Conservation (phyloP, 2,113 vertebrate species). For the Lasiurus borealis region DNA sequence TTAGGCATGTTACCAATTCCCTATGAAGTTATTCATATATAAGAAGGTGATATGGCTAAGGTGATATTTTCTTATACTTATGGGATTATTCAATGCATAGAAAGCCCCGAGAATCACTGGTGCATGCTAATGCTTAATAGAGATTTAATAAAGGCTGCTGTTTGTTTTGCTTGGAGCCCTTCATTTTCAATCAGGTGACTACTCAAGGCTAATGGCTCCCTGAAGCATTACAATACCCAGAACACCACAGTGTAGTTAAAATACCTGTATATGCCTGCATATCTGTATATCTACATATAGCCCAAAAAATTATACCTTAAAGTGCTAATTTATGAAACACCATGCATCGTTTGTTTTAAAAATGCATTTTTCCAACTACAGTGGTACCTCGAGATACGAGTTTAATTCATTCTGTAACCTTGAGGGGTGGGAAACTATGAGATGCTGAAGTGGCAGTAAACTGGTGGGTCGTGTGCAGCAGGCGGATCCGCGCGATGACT, state of each 20-base stretch:
- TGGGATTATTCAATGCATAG: background rate
- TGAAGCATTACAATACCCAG: background rate
- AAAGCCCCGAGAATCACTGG: background rate
- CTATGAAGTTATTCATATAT: background rate
- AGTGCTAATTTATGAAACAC: background rate
- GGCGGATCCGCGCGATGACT: too few relatives aligned
- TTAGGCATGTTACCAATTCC: background rate
- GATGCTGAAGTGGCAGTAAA: too few relatives aligned
- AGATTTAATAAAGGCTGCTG: background rate
- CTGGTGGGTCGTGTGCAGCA: too few relatives aligned
- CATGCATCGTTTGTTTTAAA: background rate
- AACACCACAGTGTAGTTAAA: background rate
- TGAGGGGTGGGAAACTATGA: too few relatives aligned
- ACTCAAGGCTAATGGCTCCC: background rate
- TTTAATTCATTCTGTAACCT: too few relatives aligned
- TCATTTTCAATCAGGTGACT: background rate
- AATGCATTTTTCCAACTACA: background rate
- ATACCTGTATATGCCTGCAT: background rate
- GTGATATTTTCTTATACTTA: background rate
- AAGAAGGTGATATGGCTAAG: background rate
- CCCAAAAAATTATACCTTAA: background rate
- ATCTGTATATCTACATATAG: background rate
- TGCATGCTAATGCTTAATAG: background rate
- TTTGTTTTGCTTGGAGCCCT: background rate
- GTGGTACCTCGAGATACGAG: too few relatives aligned